These are phyloP conservation scores for Petroica traversi DNA, from an alignment of 2,113 vertebrate genomes.

Conservation along the genomic window DNA sequence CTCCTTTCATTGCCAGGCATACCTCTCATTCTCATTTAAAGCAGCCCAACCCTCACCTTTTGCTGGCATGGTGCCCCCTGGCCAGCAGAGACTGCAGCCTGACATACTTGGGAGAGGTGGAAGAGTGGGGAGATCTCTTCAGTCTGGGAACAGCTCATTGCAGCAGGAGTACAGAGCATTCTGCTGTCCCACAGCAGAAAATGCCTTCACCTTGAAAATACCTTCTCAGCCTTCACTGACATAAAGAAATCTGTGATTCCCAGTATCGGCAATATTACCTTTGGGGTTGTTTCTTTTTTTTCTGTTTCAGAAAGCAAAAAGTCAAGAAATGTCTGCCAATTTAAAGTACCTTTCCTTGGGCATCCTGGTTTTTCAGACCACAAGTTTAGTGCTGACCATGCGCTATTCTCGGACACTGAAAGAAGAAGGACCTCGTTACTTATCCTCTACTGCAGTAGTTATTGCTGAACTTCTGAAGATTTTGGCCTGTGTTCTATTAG, in stretches of 20 bases:
- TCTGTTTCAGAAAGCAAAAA: conserved; percentile 70
- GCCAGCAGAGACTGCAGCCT: neutral
- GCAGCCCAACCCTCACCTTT: neutral
- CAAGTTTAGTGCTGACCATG: conserved; percentile 96
- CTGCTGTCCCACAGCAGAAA: neutral
- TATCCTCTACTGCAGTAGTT: conserved; percentile 96
- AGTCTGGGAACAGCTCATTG: neutral
- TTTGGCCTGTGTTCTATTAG: conserved; percentile 86
- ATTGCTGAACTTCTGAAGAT: conserved; percentile 95
- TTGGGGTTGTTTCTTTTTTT: neutral
- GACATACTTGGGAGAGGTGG: neutral
- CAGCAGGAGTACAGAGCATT: neutral
- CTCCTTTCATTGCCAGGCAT: neutral
- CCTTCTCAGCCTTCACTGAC: neutral
- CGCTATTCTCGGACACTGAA: conserved; percentile 94
- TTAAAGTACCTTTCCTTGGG: conserved; percentile 96
- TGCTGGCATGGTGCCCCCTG: neutral
- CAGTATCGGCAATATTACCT: neutral
- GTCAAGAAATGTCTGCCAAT: conserved; percentile 78
- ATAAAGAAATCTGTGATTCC: neutral
- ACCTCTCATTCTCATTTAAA: neutral
- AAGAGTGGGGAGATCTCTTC: neutral
- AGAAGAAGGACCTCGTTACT: conserved; percentile 92
- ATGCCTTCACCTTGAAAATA: neutral
- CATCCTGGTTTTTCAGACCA: conserved; percentile 97